A percentile compares a stretch with the other conserved stretches of the same genome.
Evolutionary conservation across 2,113 vertebrate genomes (phyloP).

Genomic region (Pantherophis guttatus): DNA sequence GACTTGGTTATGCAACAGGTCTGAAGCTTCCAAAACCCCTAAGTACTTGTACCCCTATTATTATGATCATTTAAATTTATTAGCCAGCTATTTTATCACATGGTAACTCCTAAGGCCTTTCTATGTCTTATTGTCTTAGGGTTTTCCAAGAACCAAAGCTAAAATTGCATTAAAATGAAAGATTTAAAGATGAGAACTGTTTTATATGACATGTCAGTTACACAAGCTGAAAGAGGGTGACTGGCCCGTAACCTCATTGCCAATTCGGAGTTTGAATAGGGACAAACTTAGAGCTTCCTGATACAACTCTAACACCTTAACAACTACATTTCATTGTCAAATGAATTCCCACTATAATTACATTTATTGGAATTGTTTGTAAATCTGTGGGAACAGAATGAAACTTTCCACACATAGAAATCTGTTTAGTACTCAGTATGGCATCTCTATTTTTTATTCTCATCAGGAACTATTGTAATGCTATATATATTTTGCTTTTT

Average conservation of each 20-base stretch:
- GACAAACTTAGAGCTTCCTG: not conserved
- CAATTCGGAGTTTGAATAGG: not conserved
- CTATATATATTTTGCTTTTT: not conserved
- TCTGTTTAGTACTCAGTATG: not conserved
- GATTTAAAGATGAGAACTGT: not conserved
- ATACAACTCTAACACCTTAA: not conserved
- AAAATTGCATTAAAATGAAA: not conserved
- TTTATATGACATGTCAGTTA: not conserved
- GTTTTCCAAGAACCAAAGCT: not conserved
- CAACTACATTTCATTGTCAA: not conserved
- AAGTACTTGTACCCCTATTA: not conserved
- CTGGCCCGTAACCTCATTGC: not conserved
- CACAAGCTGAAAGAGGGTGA: not conserved
- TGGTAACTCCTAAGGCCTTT: not conserved
- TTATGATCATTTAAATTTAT: not conserved
- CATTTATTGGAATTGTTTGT: not conserved
- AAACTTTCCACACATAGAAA: not conserved
- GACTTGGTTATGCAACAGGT: not conserved
- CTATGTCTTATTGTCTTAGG: not conserved
- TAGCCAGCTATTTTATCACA: not conserved
- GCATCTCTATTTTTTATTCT: not conserved
- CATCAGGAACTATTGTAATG: not conserved
- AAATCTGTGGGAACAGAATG: not conserved
- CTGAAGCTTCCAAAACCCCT: not conserved
- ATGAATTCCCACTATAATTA: not conserved